Evolutionary conservation across 2,888 invertebrate species (phyloP).

Genomic region (Ormyrus labotus): DNA sequence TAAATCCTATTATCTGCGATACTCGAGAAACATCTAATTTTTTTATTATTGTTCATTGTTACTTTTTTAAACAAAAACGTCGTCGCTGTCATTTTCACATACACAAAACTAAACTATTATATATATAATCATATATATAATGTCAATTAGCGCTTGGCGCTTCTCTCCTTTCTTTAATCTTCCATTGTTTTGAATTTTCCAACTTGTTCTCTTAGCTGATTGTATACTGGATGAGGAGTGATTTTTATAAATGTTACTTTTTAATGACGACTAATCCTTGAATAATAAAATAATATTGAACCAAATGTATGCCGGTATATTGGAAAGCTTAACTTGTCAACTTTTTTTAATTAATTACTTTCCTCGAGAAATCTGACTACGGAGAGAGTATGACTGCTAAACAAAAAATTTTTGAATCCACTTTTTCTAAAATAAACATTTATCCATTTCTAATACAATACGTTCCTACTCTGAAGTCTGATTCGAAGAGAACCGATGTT

Average conservation of each 20-base stretch:
- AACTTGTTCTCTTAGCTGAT: constrained; percentile 30
- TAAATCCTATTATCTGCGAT: constrained; percentile 75
- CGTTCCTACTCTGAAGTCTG: constrained; percentile 46
- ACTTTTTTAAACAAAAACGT: constrained; percentile 61
- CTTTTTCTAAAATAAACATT: constrained; percentile 61
- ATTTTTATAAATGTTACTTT: constrained; percentile 53
- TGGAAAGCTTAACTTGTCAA: constrained; percentile 20
- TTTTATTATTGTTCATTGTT: constrained; percentile 59
- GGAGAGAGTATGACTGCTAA: constrained; percentile 54
- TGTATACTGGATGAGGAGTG: constrained; percentile 34
- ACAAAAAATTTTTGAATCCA: constrained; percentile 56
- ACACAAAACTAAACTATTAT: constrained; percentile 19
- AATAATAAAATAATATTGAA: constrained; percentile 42
- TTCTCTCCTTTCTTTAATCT: constrained; percentile 41
- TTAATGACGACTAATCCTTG: constrained; percentile 38
- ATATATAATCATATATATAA: constrained; percentile 27
- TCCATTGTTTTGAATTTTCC: constrained; percentile 43
- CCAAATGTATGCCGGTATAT: constrained; percentile 31
- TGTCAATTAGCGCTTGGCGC: constrained; percentile 24
- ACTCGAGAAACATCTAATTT: constrained; percentile 69
- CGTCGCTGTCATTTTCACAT: constrained; percentile 52
- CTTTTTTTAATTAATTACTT: constrained; percentile 43
- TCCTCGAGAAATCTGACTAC: constrained; percentile 39
- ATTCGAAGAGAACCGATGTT: constrained; percentile 43
- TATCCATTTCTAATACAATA: constrained; percentile 18